These are phyloP conservation scores for Ceyx erithaca DNA, from an alignment of 2,797 vertebrate genomes.

Conservation along the genomic window DNA sequence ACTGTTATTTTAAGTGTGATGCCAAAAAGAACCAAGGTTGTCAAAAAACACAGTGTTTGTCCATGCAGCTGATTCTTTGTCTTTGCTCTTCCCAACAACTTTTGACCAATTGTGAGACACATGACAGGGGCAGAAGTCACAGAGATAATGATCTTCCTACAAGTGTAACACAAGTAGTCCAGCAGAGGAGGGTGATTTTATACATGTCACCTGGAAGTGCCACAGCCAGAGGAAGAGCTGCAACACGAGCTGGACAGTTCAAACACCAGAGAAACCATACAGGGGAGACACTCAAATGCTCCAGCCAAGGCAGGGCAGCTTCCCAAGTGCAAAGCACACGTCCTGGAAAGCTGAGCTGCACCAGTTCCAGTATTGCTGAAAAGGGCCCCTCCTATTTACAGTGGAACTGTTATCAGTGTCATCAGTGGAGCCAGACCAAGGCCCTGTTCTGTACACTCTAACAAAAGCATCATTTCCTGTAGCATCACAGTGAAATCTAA, in stretches of 20 bases:
- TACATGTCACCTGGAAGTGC: background rate
- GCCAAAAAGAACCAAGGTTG: background rate
- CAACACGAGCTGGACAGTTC: background rate
- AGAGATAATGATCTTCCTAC: background rate
- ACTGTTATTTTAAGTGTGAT: background rate
- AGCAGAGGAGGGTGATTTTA: background rate
- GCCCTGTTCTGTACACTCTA: background rate
- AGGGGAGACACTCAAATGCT: background rate
- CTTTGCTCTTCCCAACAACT: background rate
- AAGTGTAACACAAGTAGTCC: background rate
- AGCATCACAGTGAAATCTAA: background rate
- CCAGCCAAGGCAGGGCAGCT: background rate
- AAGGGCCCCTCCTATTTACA: background rate
- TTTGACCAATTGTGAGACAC: background rate
- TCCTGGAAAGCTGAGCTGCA: background rate
- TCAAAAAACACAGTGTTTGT: background rate
- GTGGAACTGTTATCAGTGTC: background rate
- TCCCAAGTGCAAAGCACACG: background rate
- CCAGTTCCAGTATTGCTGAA: background rate
- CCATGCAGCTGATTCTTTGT: background rate
- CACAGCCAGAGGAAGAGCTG: background rate
- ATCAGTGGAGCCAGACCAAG: background rate
- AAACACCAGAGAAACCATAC: background rate
- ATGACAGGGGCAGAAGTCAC: background rate
- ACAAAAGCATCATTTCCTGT: background rate